phyloP scores from a whole-genome alignment of 2,113 vertebrate genomes.

The Callipepla californica region DNA sequence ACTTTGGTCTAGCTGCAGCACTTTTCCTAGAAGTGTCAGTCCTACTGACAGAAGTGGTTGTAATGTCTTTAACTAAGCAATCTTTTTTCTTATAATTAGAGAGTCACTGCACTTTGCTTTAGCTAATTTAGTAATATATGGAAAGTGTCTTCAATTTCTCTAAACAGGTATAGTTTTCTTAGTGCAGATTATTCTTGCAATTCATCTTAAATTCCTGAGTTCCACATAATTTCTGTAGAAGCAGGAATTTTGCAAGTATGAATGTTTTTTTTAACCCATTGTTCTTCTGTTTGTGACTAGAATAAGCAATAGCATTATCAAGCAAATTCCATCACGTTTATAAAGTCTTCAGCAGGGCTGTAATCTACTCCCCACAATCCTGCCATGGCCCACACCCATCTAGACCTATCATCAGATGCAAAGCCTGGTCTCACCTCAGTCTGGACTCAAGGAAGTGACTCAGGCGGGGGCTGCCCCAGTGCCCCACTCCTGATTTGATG shows the following conservation, averaged over 20 bases:
- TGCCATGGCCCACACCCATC: neutral
- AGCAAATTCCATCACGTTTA: neutral
- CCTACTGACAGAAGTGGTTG: neutral
- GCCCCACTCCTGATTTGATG: too few relatives aligned
- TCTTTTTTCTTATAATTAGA: neutral
- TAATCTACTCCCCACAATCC: too few relatives aligned
- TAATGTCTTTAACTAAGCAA: neutral
- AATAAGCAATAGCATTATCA: neutral
- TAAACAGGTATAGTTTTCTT: neutral
- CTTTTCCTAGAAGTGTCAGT: neutral
- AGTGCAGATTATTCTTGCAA: neutral
- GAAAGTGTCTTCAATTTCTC: neutral
- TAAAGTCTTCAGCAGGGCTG: rapidly evolving
- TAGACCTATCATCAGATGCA: rapidly evolving
- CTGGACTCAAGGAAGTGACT: neutral
- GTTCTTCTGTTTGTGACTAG: neutral
- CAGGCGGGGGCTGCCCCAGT: too few relatives aligned
- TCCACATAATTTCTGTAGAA: neutral
- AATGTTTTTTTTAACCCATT: neutral
- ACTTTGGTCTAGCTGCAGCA: neutral
- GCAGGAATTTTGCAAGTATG: neutral
- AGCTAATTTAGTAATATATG: neutral
- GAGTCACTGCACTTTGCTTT: neutral
- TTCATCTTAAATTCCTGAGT: neutral
- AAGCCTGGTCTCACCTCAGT: neutral